Percentiles rank a stretch among this genome's conserved stretches.
phyloP scores from a whole-genome alignment of 2,888 invertebrate species.

The Drosophila trichaetosa region DNA sequence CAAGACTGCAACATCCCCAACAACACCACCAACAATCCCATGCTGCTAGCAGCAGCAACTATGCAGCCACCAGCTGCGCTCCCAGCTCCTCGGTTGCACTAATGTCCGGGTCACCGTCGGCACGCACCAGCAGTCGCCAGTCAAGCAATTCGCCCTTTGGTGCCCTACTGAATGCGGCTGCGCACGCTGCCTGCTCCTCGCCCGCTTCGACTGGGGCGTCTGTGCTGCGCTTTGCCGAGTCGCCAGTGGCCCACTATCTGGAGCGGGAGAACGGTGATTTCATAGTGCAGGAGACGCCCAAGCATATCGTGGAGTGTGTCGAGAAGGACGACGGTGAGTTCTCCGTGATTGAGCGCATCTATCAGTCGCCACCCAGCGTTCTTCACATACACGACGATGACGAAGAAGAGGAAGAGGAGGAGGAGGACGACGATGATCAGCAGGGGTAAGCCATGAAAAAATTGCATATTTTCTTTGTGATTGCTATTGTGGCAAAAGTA shows the following conservation, averaged over 20 bases:
- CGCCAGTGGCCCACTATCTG: conserved; percentile 84
- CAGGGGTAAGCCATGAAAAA: conserved; percentile 29
- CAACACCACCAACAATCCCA: conserved; percentile 48
- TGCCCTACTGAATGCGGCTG: conserved; percentile 69
- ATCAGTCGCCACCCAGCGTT: conserved; percentile 84
- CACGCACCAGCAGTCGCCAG: conserved; percentile 59
- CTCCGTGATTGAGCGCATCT: conserved; percentile 85
- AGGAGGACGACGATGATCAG: conserved; percentile 68
- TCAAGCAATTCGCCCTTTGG: conserved; percentile 78
- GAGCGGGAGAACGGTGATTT: conserved; percentile 85
- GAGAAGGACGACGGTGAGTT: conserved; percentile 85
- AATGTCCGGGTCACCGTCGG: conserved; percentile 25
- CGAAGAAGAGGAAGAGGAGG: conserved; percentile 81
- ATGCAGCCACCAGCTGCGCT: conserved; percentile 12
- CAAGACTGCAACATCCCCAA: conserved; percentile 48
- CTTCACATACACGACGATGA: conserved; percentile 84
- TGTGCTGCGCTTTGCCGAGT: conserved; percentile 83
- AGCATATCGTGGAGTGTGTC: conserved; percentile 84
- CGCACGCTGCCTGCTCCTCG: conserved; percentile 71
- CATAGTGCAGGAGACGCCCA: conserved; percentile 84
- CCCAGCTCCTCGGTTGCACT: conserved; percentile 30
- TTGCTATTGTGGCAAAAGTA: not conserved
- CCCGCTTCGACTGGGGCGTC: conserved; percentile 76
- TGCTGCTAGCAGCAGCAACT: conserved; percentile 21
- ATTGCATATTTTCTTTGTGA: not conserved